Evolutionary conservation across 2,888 invertebrate species (phyloP).

Genomic region (Himalopsyche japonica): DNA sequence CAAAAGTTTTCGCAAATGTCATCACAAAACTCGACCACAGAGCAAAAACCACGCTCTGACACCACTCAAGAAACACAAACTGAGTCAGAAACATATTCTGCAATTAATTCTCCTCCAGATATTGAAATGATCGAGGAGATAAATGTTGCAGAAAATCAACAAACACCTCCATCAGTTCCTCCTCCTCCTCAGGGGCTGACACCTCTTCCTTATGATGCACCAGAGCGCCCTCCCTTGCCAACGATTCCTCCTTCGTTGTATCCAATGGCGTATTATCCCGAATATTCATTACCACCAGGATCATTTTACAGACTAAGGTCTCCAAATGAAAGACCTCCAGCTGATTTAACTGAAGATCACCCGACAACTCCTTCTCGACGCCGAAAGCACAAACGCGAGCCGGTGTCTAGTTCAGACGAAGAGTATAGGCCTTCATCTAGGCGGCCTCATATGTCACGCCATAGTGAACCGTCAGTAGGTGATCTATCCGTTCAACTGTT

Average conservation of each 20-base stretch:
- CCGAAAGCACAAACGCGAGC: slow-evolving; percentile 52
- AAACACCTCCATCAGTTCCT: background rate
- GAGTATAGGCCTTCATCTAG: slow-evolving; percentile 54
- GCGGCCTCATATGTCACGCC: slow-evolving; percentile 51
- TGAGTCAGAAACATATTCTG: slow-evolving; percentile 41
- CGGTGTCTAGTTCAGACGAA: slow-evolving; percentile 57
- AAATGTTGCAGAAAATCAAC: background rate
- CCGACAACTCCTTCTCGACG: slow-evolving; percentile 56
- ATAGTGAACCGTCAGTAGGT: slow-evolving; percentile 67
- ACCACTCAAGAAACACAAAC: slow-evolving; percentile 27
- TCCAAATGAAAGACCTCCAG: slow-evolving; percentile 48
- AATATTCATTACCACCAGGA: slow-evolving; percentile 56
- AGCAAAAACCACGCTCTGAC: slow-evolving; percentile 44
- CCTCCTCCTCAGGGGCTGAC: slow-evolving; percentile 8
- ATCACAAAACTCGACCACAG: slow-evolving; percentile 43
- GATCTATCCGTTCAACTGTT: slow-evolving; percentile 73
- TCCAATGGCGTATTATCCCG: slow-evolving; percentile 58
- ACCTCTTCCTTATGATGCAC: slow-evolving; percentile 41
- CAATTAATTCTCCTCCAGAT: slow-evolving; percentile 48
- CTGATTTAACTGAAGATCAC: slow-evolving; percentile 50
- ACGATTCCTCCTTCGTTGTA: slow-evolving; percentile 56
- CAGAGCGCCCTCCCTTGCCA: slow-evolving; percentile 57
- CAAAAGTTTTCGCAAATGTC: slow-evolving; percentile 59
- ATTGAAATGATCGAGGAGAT: slow-evolving; percentile 11
- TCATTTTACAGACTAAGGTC: slow-evolving; percentile 54